phyloP scores from a whole-genome alignment of 2,888 invertebrate genomes.

The Blastobasis lacticolella region DNA sequence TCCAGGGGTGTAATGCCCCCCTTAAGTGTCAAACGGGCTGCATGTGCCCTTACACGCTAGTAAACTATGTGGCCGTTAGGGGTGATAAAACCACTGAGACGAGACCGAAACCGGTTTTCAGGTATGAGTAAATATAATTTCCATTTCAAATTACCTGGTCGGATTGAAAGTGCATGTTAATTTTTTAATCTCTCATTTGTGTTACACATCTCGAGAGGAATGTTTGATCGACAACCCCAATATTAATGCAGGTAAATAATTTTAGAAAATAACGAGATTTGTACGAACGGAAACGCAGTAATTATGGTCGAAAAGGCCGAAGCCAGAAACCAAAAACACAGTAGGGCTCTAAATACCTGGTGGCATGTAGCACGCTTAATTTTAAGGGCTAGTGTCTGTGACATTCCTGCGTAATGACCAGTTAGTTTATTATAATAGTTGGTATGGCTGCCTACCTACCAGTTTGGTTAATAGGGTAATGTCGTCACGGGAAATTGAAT shows the following conservation, averaged over 20 bases:
- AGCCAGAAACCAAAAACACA: conserved; percentile 16
- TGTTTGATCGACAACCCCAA: too few relatives aligned
- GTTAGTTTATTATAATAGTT: conserved; percentile 35
- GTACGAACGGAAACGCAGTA: too few relatives aligned
- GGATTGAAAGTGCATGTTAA: not conserved
- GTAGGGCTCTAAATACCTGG: conserved; percentile 21
- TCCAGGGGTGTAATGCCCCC: conserved; percentile 59
- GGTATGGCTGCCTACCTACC: conserved; percentile 9
- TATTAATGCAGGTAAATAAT: too few relatives aligned
- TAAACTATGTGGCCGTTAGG: conserved; percentile 41
- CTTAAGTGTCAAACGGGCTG: conserved; percentile 48
- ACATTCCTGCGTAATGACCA: conserved; percentile 42
- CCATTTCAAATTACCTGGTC: conserved; percentile 16
- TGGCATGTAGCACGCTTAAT: conserved; percentile 31
- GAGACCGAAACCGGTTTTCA: too few relatives aligned
- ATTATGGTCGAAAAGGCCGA: not conserved
- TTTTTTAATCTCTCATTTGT: too few relatives aligned
- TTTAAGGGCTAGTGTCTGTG: conserved; percentile 31
- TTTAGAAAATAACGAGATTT: too few relatives aligned
- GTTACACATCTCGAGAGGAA: too few relatives aligned
- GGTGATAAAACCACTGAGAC: too few relatives aligned
- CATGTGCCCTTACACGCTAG: conserved; percentile 45
- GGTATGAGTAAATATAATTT: too few relatives aligned
- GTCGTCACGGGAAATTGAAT: not conserved
- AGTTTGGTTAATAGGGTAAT: conserved; percentile 18